Base-by-base conservation (phyloP, 2,113 vertebrate genomes). In the Brienomyrus longianalis region DNA sequence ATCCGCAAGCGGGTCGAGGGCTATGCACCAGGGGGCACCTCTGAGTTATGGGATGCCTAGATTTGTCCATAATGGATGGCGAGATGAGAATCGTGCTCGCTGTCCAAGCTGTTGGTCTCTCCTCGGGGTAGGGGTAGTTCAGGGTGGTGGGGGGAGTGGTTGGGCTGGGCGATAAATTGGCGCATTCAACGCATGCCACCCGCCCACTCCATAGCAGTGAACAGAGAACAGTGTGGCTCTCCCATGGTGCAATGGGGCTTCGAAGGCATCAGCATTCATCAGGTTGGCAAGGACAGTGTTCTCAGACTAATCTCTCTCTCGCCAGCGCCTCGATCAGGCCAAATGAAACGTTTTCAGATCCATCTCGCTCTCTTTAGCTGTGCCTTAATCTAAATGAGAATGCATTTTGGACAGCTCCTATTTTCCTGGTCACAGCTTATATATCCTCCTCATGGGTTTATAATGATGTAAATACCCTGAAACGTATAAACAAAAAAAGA, bases 341-440 rank as follows among this genome's bases (percentile, higher is more conserved):
- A 54, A 27, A 54, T 54, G 85, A 87, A 87, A 23, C 87, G 43
- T 62, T 66, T 66, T 66, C 31, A 66, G 9, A 47, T 88, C 66
- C 56, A 45, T 62, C 87, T 62, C 8, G 19, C 87, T 59, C 87
- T 31, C 52, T 66, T 51, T 88, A 35, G 21, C 56, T 56, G 85
- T 15, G 27, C 50, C 48, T 87, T 87, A 54, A 39, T 87, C 50
- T 56, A 87, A 87, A 21, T 54, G 85, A 87, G 85, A 87, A 87
- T 87, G 11, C 27, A 27, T 86, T 52, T 87, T 43, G 50, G 85
- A 87, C 48, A 31, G 85, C 85, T 35, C 51, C 45, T 87, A 19
- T 56, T 54, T 87, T 27, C 50, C 85, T 54, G 85, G 50, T 19
- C 51, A 54, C 27, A 87, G 48, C 51, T 17, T 27, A 52, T 87